Percentiles rank a stretch among this genome's conserved stretches.
These are phyloP conservation scores for Philaethria dido DNA, from an alignment of 2,888 invertebrate genomes.

Conservation along the genomic window DNA sequence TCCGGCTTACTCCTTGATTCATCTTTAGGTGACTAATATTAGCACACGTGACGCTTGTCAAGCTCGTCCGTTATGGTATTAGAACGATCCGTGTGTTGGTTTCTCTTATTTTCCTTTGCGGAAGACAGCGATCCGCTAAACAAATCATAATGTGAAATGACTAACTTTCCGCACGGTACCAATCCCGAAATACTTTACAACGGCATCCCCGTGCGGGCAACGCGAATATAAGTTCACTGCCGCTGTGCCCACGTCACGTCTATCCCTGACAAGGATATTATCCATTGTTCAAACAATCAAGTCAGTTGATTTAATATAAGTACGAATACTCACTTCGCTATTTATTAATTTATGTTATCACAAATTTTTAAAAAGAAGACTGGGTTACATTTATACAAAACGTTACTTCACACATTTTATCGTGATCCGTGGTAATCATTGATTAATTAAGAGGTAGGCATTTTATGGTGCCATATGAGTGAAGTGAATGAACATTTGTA, in stretches of 20 bases:
- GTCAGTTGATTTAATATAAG: not conserved
- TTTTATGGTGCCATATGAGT: not conserved
- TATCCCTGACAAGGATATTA: slow-evolving; percentile 31
- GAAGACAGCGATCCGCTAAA: slow-evolving; percentile 61
- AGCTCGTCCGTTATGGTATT: not conserved
- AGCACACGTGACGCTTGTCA: not conserved
- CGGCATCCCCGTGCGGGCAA: slow-evolving; percentile 57
- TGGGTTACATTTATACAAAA: not conserved
- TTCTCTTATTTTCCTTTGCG: slow-evolving; percentile 56
- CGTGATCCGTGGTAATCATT: not conserved
- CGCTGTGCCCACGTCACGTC: slow-evolving; percentile 38
- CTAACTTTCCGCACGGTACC: slow-evolving; percentile 82
- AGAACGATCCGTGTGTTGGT: slow-evolving; percentile 26
- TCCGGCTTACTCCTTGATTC: not conserved
- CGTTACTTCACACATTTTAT: not conserved
- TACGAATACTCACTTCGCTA: too few species aligned
- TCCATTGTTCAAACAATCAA: slow-evolving; percentile 24
- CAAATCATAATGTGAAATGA: slow-evolving; percentile 54
- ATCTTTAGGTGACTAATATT: not conserved
- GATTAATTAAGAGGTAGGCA: slow-evolving; percentile 9
- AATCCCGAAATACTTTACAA: slow-evolving; percentile 76
- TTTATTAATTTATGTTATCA: too few species aligned
- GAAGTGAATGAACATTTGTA: not conserved
- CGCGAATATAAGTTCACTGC: slow-evolving; percentile 43
- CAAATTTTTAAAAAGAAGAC: too few species aligned